A percentile compares a stretch with the other conserved stretches of the same genome.
These are phyloP conservation scores for Chiloscyllium punctatum DNA, from an alignment of 2,797 vertebrate species.

Conservation along the genomic window DNA sequence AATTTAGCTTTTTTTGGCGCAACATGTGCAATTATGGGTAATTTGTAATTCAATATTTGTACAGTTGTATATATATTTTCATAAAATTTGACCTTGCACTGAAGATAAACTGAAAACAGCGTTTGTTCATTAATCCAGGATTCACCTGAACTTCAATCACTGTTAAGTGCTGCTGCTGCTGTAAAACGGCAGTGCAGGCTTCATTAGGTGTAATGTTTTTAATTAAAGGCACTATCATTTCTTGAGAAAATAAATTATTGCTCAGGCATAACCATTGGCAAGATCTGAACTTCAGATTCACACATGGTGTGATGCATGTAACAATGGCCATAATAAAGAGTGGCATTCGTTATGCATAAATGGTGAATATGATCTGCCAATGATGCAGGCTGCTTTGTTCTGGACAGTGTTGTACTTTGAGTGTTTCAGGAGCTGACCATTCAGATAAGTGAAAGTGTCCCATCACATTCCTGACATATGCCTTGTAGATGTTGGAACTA, in stretches of 20 bases:
- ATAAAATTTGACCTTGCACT: constrained; percentile 32
- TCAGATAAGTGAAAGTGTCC: background rate
- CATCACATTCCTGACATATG: background rate
- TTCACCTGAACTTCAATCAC: constrained; percentile 34
- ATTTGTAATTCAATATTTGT: background rate
- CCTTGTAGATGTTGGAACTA: background rate
- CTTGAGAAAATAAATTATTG: constrained; percentile 27
- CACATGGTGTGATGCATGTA: background rate
- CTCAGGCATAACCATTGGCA: background rate
- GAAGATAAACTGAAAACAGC: constrained; percentile 7
- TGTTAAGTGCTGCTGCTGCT: constrained; percentile 3
- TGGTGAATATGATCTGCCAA: background rate
- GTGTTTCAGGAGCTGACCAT: background rate
- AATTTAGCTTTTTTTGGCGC: background rate
- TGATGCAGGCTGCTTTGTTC: background rate
- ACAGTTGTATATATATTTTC: background rate
- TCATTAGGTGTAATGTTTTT: constrained; percentile 2
- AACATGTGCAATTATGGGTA: background rate
- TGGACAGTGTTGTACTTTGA: background rate
- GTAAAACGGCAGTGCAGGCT: constrained; percentile 31
- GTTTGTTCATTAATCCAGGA: constrained; percentile 21
- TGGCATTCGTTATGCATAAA: background rate
- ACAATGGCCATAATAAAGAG: background rate
- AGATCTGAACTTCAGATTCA: background rate
- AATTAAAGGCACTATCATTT: background rate